phyloP scores from a whole-genome alignment of 1,140 invertebrate genomes.

The Lordiphosa clarofinis region DNA sequence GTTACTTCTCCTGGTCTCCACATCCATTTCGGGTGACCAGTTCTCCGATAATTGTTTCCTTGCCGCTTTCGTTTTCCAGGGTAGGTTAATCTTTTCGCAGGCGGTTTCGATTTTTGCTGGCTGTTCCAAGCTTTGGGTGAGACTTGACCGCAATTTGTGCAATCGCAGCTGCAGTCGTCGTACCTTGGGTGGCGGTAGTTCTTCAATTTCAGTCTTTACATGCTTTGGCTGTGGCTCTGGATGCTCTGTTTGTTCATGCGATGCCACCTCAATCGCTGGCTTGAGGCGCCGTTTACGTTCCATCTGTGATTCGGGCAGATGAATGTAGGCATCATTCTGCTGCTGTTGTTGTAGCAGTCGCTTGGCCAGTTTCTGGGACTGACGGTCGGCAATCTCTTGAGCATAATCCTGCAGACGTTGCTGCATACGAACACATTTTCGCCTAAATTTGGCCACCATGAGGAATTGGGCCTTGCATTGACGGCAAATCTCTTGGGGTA shows the following conservation, averaged over 20 bases:
- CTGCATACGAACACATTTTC: constrained; percentile 67
- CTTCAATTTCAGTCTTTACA: constrained; percentile 9
- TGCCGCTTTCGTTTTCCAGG: constrained; percentile 63
- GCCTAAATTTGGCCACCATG: constrained; percentile 72
- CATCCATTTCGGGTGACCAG: constrained; percentile 5
- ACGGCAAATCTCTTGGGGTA: constrained; percentile 69
- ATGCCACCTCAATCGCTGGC: constrained; percentile 13
- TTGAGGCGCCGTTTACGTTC: constrained; percentile 44
- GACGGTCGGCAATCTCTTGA: constrained; percentile 37
- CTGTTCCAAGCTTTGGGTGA: neutral
- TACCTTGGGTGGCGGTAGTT: constrained; percentile 14
- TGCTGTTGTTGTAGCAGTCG: constrained; percentile 12
- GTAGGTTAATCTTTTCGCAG: constrained; percentile 18
- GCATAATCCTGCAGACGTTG: constrained; percentile 49
- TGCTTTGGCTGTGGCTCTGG: constrained; percentile 3
- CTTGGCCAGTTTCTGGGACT: constrained; percentile 20
- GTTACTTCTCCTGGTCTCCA: constrained; percentile 3
- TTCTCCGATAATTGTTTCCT: constrained; percentile 51
- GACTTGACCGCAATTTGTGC: constrained; percentile 19
- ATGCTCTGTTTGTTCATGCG: neutral
- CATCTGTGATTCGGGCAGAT: constrained; percentile 19
- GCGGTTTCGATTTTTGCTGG: constrained; percentile 2
- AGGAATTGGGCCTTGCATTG: constrained; percentile 72
- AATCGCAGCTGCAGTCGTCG: constrained; percentile 18
- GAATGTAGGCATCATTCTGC: constrained; percentile 1